Conservation (phyloP, 2,113 vertebrate species). For the Hemiscyllium ocellatum region DNA sequence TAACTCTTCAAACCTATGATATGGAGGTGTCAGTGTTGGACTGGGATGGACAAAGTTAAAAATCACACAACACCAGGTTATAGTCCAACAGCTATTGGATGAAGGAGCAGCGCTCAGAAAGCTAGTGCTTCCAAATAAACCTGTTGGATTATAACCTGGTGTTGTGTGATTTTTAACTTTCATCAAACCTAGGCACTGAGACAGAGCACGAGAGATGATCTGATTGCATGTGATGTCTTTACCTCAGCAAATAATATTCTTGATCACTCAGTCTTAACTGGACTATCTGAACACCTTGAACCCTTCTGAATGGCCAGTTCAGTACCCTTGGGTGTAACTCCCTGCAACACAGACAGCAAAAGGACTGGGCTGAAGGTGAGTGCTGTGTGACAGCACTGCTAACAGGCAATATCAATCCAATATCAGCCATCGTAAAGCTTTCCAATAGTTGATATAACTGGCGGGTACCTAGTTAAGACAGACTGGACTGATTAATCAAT, state of each 20-base stretch:
- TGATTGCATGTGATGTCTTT: background rate
- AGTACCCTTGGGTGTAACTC: background rate
- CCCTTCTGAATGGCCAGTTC: background rate
- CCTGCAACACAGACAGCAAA: background rate
- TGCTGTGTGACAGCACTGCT: background rate
- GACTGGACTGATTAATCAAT: background rate
- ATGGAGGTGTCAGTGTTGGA: no score
- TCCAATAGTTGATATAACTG: background rate
- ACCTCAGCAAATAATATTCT: background rate
- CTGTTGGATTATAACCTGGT: no score
- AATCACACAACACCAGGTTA: no score
- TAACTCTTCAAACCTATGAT: no score
- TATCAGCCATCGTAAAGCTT: background rate
- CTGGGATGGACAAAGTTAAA: no score
- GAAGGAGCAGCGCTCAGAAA: no score
- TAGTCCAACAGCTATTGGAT: no score
- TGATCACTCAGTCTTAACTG: background rate
- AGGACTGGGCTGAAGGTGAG: background rate
- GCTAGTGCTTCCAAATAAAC: no score
- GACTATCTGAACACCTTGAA: background rate
- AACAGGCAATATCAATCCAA: background rate
- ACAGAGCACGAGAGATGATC: background rate
- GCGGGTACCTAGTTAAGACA: background rate
- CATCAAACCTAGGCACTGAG: background rate
- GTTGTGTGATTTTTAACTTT: no score